Percentiles rank a stretch among this genome's conserved stretches.
Evolutionary conservation across 1,140 invertebrate species (phyloP).

Genomic region (Agrilus planipennis): DNA sequence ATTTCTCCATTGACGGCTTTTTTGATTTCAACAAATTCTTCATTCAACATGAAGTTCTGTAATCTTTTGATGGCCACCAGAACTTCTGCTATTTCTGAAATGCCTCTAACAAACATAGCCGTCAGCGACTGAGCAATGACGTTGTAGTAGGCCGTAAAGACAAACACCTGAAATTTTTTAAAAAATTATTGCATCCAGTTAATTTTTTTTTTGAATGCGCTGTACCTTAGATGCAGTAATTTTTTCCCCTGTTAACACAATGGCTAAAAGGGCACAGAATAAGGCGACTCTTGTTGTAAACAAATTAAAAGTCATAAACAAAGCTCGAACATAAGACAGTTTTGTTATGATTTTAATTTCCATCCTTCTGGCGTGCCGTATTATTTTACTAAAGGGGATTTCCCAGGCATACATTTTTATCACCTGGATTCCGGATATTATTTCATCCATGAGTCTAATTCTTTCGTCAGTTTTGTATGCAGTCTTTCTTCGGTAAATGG

Average conservation of each 20-base stretch:
- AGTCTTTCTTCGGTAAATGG: conserved; percentile 48
- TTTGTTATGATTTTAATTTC: conserved; percentile 51
- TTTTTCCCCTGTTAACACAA: conserved; percentile 39
- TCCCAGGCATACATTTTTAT: conserved; percentile 80
- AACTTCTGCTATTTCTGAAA: conserved; percentile 48
- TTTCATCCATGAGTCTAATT: conserved; percentile 67
- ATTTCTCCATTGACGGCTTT: conserved; percentile 12
- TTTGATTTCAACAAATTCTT: conserved; percentile 33
- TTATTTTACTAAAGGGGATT: conserved; percentile 50
- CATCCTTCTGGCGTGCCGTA: conserved; percentile 43
- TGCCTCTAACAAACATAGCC: conserved; percentile 56
- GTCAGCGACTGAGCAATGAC: conserved; percentile 53
- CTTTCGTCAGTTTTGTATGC: conserved; percentile 61
- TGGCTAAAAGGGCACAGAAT: conserved; percentile 49
- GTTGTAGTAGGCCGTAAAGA: conserved; percentile 51
- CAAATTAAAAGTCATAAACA: conserved; percentile 61
- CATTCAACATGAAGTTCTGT: conserved; percentile 39
- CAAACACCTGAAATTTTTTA: conserved; percentile 38
- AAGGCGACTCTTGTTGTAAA: conserved; percentile 56
- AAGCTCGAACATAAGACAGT: conserved; percentile 54
- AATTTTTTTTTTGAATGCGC: conserved; percentile 2
- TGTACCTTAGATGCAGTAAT: conserved; percentile 45
- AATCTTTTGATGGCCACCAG: conserved; percentile 48
- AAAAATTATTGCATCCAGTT: not conserved
- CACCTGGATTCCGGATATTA: conserved; percentile 56